Percentiles rank a stretch among this genome's conserved stretches.
Evolutionary conservation across 2,113 vertebrate genomes (phyloP).

Genomic region (Mesoclemmys tuberculata): DNA sequence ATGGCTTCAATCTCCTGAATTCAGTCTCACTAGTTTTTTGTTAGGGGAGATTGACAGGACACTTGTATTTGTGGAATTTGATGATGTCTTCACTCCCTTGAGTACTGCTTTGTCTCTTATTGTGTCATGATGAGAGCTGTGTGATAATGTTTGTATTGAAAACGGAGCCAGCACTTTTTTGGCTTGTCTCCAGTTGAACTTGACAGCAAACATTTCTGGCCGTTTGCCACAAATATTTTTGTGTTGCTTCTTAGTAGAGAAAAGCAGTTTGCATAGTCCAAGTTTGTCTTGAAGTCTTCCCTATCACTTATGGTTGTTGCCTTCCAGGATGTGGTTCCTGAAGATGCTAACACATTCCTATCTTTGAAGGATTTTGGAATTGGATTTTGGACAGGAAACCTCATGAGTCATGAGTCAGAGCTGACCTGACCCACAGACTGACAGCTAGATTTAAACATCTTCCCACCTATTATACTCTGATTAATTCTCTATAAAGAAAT

Average conservation of each 20-base stretch:
- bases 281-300: constrained; percentile 1
- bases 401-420: not conserved
- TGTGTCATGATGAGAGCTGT: not conserved
- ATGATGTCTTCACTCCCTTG: not conserved
- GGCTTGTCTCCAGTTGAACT: constrained; percentile 26
- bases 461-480: not conserved
- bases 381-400: not conserved
- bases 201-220: constrained; percentile 20
- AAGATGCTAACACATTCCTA: rapidly evolving
- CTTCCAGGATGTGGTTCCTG: not conserved
- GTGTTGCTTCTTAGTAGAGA: not conserved
- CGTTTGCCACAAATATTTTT: constrained; percentile 17
- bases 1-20: not conserved
- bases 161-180: not conserved
- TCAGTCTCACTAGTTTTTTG: not conserved
- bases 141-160: constrained; percentile 2
- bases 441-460: rapidly evolving
- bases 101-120: not conserved
- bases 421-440: not conserved
- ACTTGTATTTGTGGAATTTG: not conserved
- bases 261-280: not conserved
- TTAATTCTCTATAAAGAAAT: not conserved
- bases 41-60: not conserved
- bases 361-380: not conserved
- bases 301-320: not conserved